A percentile compares a stretch with the other conserved stretches of the same genome.
phyloP scores from a whole-genome alignment of 2,113 vertebrate species.

The Lipophrys pholis region DNA sequence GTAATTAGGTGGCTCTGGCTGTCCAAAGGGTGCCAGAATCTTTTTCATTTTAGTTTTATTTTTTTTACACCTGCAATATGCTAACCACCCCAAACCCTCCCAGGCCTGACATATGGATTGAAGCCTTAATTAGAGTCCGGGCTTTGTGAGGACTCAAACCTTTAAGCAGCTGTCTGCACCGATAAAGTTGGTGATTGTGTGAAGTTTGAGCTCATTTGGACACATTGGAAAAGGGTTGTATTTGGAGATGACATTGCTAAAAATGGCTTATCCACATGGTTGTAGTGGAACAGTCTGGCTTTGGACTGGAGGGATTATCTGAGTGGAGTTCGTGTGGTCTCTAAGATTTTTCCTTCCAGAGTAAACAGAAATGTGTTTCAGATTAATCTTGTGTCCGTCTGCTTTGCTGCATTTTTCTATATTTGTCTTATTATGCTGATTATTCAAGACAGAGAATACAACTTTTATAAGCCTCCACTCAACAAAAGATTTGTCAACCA shows the following conservation, averaged over 20 bases:
- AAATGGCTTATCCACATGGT: neutral
- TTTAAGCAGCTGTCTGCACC: slow-evolving; percentile 43
- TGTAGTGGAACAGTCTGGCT: too few species aligned
- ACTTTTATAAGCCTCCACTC: too few species aligned
- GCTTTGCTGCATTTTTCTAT: neutral
- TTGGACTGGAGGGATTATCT: too few species aligned
- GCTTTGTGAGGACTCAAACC: slow-evolving; percentile 14
- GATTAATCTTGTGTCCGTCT: too few species aligned
- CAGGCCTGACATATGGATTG: slow-evolving; percentile 40
- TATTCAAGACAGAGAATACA: too few species aligned
- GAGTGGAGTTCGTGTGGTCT: too few species aligned
- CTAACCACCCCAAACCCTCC: slow-evolving; percentile 25
- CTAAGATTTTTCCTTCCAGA: too few species aligned
- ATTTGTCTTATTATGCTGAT: slow-evolving; percentile 25
- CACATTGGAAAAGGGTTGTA: neutral
- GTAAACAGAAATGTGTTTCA: too few species aligned
- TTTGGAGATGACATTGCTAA: slow-evolving; percentile 3
- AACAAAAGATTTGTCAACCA: too few species aligned
- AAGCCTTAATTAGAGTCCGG: slow-evolving; percentile 31
- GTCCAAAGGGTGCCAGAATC: slow-evolving; percentile 48
- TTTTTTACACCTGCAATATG: slow-evolving; percentile 33
- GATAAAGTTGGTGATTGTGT: slow-evolving; percentile 29
- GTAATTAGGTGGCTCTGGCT: slow-evolving; percentile 50
- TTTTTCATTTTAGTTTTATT: neutral
- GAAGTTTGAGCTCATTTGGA: neutral